Conservation (phyloP, 2,113 vertebrate species). For the Bolborhynchus lineola region DNA sequence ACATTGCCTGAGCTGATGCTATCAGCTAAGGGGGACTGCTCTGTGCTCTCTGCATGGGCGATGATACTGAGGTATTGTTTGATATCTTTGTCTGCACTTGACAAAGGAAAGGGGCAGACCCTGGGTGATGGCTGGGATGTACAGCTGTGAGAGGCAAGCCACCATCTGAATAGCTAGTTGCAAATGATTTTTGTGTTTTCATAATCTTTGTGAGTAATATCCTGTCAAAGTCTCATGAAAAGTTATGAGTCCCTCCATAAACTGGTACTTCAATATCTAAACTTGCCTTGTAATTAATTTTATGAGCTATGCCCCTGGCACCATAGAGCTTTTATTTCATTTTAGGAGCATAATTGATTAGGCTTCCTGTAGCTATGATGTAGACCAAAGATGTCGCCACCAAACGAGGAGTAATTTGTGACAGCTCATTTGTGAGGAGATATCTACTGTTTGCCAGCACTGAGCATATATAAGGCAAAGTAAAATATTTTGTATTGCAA, state of each 20-base stretch:
- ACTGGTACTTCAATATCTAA: slow-evolving; percentile 65
- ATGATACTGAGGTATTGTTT: fast-evolving
- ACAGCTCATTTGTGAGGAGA: slow-evolving; percentile 46
- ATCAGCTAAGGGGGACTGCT: neutral
- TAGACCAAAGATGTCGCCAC: slow-evolving; percentile 36
- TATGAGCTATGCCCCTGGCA: slow-evolving; percentile 59
- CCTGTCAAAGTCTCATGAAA: slow-evolving; percentile 59
- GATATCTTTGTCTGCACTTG: neutral
- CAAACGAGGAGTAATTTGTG: slow-evolving; percentile 49
- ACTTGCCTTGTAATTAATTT: slow-evolving; percentile 68
- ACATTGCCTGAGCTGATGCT: neutral
- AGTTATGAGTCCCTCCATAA: slow-evolving; percentile 62
- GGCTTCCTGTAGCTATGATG: slow-evolving; percentile 53
- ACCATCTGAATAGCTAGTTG: slow-evolving; percentile 19
- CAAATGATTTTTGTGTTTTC: slow-evolving; percentile 54
- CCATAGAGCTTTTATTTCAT: slow-evolving; percentile 56
- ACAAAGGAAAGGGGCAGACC: neutral
- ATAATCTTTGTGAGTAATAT: slow-evolving; percentile 54
- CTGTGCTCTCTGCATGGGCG: neutral
- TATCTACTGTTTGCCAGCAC: neutral
- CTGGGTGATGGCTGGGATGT: neutral
- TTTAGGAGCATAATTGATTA: slow-evolving; percentile 60
- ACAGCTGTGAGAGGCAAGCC: slow-evolving; percentile 5
- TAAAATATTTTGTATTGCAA: slow-evolving; percentile 35
- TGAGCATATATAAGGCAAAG: neutral